These are phyloP conservation scores for Drosophila ambigua DNA, from an alignment of 1,140 invertebrate species.

Conservation along the genomic window DNA sequence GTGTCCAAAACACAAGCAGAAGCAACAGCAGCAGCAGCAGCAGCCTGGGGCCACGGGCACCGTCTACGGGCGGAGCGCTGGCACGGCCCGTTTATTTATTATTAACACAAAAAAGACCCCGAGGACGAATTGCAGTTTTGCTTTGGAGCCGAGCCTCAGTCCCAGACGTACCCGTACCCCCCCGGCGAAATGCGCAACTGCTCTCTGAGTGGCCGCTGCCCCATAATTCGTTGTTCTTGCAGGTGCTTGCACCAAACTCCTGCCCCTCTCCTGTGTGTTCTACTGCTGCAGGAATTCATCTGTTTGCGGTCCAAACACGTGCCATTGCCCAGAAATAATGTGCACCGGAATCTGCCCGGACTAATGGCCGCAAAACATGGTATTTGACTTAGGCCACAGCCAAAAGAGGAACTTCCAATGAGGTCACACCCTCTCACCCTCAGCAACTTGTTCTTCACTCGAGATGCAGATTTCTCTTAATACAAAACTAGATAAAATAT, in stretches of 20 bases:
- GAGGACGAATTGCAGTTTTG: conserved; percentile 75
- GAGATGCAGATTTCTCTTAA: too few species aligned
- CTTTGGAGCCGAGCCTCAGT: neutral
- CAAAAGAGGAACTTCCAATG: conserved; percentile 13
- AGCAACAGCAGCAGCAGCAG: conserved; percentile 16
- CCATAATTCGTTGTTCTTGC: conserved; percentile 71
- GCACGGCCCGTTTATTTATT: conserved; percentile 75
- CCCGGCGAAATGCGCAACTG: conserved; percentile 39
- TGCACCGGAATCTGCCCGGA: conserved; percentile 61
- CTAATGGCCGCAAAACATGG: conserved; percentile 58
- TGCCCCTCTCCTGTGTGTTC: too few species aligned
- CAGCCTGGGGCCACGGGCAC: neutral
- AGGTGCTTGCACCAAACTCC: neutral
- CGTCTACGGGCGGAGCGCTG: neutral
- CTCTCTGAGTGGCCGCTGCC: conserved; percentile 63
- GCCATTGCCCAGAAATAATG: conserved; percentile 70
- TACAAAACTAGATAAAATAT: too few species aligned
- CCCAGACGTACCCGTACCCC: neutral
- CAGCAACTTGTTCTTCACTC: too few species aligned
- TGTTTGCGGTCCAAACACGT: conserved; percentile 78
- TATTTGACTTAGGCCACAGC: conserved; percentile 45
- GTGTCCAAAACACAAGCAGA: conserved; percentile 74
- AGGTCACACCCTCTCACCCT: too few species aligned
- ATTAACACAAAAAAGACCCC: conserved; percentile 80
- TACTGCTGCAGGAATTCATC: conserved; percentile 72